Conservation (phyloP, 2,797 vertebrate genomes). For the Premnoplex brunnescens region DNA sequence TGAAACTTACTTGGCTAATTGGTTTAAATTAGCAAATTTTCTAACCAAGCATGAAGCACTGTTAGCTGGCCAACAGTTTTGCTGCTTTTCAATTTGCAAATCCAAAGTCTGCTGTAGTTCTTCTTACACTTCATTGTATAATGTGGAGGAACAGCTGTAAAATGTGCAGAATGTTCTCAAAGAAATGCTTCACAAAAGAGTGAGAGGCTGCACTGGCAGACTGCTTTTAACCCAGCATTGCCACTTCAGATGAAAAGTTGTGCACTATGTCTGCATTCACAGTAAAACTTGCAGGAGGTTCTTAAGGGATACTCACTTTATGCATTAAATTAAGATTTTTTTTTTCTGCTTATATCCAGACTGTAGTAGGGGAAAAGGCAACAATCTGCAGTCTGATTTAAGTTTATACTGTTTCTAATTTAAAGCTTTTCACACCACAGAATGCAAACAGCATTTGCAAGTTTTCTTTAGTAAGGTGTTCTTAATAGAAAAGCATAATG, state of each 20-base stretch:
- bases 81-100: constrained; percentile 67
- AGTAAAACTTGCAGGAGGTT: constrained; percentile 19
- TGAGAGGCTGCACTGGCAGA: constrained; percentile 45
- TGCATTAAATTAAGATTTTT: neutral
- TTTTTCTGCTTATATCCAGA: neutral
- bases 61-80: constrained; percentile 59
- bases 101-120: constrained; percentile 58
- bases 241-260: constrained; percentile 58
- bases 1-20: constrained; percentile 61
- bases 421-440: neutral
- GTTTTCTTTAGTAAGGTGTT: neutral
- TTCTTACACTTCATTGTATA: constrained; percentile 67
- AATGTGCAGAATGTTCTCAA: constrained; percentile 70
- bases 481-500: neutral
- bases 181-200: constrained; percentile 50
- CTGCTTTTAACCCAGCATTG: constrained; percentile 46
- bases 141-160: constrained; percentile 70
- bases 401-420: neutral
- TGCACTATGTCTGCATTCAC: constrained; percentile 22
- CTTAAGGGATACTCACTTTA: neutral
- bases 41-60: constrained; percentile 61
- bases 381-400: neutral
- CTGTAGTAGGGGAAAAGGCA: neutral
- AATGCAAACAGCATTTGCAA: neutral
- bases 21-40: constrained; percentile 68